Evolutionary conservation across 1,140 invertebrate species (phyloP).

Genomic region (Tyrophagus putrescentiae): DNA sequence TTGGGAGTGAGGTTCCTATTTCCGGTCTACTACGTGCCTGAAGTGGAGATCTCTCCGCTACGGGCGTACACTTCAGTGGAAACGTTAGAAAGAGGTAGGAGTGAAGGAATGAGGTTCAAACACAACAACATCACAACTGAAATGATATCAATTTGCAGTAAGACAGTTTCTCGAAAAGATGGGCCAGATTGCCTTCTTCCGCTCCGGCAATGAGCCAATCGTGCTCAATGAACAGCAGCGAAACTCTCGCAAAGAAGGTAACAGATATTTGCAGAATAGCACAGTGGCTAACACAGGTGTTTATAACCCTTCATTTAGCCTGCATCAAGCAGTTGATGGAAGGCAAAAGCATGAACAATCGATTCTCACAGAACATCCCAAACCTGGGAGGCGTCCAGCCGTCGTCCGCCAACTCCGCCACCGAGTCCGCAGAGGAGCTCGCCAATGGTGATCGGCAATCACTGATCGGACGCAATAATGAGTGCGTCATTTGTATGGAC

Average conservation of each 20-base stretch:
- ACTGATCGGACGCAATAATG: conserved; percentile 30
- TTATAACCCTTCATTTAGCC: conserved; percentile 17
- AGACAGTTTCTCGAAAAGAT: conserved; percentile 35
- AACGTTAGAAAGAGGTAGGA: conserved; percentile 34
- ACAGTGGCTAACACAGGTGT: not conserved
- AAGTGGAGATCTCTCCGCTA: conserved; percentile 36
- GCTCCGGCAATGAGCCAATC: conserved; percentile 36
- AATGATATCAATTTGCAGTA: conserved; percentile 30
- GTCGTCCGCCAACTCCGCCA: not conserved
- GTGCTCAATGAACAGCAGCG: conserved; percentile 37
- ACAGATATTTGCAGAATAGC: not conserved
- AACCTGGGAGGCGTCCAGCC: conserved; percentile 14
- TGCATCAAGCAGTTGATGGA: conserved; percentile 23
- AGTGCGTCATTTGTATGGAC: conserved; percentile 42
- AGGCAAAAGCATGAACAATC: conserved; percentile 20
- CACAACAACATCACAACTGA: conserved; percentile 1
- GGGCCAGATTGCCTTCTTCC: conserved; percentile 39
- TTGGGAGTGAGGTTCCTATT: conserved; percentile 37
- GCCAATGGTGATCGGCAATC: conserved; percentile 8
- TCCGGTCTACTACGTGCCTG: conserved; percentile 39
- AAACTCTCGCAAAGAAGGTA: conserved; percentile 35
- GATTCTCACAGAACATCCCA: conserved; percentile 23
- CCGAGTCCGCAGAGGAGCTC: not conserved
- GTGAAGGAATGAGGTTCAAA: too few relatives aligned
- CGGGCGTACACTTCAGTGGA: conserved; percentile 31